These are phyloP conservation scores for Actenoides hombroni DNA, from an alignment of 2,113 vertebrate species.

Conservation along the genomic window DNA sequence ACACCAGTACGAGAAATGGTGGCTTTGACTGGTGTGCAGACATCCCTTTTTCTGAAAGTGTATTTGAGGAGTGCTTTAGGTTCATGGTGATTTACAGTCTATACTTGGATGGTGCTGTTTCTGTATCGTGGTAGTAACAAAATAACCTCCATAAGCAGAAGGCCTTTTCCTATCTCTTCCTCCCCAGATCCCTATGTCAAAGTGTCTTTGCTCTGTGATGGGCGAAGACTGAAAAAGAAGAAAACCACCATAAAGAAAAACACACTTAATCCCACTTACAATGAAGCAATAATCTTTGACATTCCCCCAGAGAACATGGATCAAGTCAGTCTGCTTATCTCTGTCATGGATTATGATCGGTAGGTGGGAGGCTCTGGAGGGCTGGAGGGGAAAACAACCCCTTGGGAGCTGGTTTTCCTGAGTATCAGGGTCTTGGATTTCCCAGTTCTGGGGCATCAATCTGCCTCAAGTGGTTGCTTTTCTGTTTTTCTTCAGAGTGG, in stretches of 20 bases:
- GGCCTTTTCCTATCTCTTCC: background rate
- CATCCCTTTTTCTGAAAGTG: background rate
- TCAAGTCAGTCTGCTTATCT: constrained; percentile 97
- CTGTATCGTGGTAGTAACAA: background rate
- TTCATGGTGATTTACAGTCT: background rate
- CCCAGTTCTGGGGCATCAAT: background rate
- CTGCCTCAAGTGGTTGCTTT: background rate
- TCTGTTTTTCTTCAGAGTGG: constrained; percentile 80
- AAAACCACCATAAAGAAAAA: constrained; percentile 99
- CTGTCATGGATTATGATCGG: constrained; percentile 97
- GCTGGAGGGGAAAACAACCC: background rate
- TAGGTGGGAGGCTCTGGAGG: constrained; percentile 64
- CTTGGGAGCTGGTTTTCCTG: background rate
- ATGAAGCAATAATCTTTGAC: constrained; percentile 98
- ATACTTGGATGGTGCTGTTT: background rate
- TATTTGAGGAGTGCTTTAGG: background rate
- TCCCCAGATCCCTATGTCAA: constrained; percentile 92
- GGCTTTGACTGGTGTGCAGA: background rate
- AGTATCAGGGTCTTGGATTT: background rate
- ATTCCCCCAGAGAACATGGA: constrained; percentile 98
- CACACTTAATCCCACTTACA: constrained; percentile 96
- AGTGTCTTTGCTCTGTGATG: constrained; percentile 95
- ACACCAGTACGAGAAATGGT: background rate
- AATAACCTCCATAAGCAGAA: background rate
- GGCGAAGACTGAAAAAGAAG: constrained; percentile 95